Conservation (phyloP, 2,113 vertebrate species). For the Serilophus lunatus region DNA sequence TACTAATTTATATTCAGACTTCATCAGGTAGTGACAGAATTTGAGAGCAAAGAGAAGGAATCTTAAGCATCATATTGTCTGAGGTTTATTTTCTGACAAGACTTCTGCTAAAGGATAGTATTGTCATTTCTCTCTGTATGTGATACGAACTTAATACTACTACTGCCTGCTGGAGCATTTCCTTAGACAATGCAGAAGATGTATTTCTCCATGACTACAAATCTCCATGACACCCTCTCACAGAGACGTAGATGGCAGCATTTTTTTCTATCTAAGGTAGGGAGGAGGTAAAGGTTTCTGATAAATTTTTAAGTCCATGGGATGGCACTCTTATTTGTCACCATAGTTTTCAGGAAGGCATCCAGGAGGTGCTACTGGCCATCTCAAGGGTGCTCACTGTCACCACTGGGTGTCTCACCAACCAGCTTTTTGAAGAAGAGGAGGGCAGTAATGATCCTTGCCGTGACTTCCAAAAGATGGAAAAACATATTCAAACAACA, state of each 20-base stretch:
- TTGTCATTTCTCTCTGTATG: not conserved
- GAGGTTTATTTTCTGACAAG: not conserved
- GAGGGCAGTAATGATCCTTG: not conserved
- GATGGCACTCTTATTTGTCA: not conserved
- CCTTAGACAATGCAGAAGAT: not conserved
- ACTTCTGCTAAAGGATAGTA: not conserved
- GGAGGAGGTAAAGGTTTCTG: not conserved
- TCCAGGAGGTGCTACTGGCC: not conserved
- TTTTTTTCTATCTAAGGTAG: not conserved
- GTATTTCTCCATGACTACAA: not conserved
- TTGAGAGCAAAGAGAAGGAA: not conserved
- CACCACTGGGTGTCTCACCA: conserved; percentile 70
- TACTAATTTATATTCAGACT: not conserved
- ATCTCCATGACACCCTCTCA: not conserved
- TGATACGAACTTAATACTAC: not conserved
- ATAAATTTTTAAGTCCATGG: not conserved
- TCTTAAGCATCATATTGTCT: not conserved
- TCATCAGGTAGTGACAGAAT: not conserved
- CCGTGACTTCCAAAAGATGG: not conserved
- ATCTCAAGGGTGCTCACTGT: not conserved
- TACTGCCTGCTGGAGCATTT: not conserved
- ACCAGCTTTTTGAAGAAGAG: not conserved
- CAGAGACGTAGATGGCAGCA: not conserved
- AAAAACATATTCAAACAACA: not conserved
- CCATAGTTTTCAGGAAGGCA: not conserved